Evolutionary conservation across 2,888 invertebrate species (phyloP), one percentile per base, ranked within the genome.

Genomic region (Drosophila longiperda): DNA sequence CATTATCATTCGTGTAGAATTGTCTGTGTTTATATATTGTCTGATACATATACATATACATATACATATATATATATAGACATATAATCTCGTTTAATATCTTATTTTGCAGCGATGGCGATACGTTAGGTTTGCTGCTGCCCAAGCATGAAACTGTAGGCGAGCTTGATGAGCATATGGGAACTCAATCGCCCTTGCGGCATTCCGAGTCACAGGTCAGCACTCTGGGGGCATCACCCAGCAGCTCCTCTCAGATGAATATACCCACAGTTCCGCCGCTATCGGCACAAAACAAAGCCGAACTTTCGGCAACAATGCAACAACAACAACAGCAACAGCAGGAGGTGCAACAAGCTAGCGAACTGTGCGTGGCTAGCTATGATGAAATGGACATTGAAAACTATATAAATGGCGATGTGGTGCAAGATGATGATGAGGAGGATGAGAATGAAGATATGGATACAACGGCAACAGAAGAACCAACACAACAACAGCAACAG

Each of bases 351-450:
- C 72, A 79, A 20, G 60, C 80, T 1, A 80, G 62, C 33, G 87
- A 80, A 17, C 57, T 87, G n/a, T 88, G 88, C 50, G 87, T 87
- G 40, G 74, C 83, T 20, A 73, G 75, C 45, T 91, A 91, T 59
- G 91, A 91, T 64, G 91, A 91, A 58, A 91, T 91, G 91, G 91
- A 91, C 55, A 91, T 91, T 42, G 91, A 91, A 49, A 90, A 89
- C 64, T 91, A 91, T 48, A 91, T 91, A 33, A 91, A 91, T 42
- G 91, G 91, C 5, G 88, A 91, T 78, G 86, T 80, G 17, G 69
- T 75, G n/a, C 83, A 83, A 8, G 76, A 78, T 23, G 87, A 78
- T 5, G 90, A 85, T 52, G 80, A 78, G 3, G 74, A 66, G 2
- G 69, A 75, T 12, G 83, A 81, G 1, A 81, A 78, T 38, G 89